A percentile compares a stretch with the other conserved stretches of the same genome.
Evolutionary conservation across 2,113 vertebrate genomes (phyloP).

Genomic region (Atractosteus spatula): DNA sequence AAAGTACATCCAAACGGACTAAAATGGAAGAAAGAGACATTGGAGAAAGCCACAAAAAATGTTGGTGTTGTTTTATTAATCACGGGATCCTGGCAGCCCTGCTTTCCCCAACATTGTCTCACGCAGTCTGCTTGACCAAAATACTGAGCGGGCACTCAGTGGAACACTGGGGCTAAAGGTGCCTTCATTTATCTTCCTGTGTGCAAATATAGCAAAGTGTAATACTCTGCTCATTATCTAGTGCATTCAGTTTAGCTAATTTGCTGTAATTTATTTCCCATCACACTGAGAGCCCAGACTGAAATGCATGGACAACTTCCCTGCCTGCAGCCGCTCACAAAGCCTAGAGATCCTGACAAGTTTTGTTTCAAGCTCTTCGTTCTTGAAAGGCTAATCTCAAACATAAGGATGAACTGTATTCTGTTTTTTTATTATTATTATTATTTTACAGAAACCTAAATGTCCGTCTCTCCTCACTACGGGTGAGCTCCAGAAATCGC

Average conservation of each 20-base stretch:
- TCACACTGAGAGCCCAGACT: constrained; percentile 15
- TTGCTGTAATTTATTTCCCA: constrained; percentile 46
- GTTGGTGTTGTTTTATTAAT: no score
- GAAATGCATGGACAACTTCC: constrained; percentile 6
- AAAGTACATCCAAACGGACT: no score
- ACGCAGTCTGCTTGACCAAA: constrained; percentile 37
- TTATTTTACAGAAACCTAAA: no score
- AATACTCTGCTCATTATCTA: constrained; percentile 48
- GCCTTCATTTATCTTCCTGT: constrained; percentile 32
- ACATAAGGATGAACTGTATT: constrained; percentile 24
- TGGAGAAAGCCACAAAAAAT: no score
- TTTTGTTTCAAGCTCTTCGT: constrained; percentile 1
- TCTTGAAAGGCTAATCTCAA: constrained; percentile 25
- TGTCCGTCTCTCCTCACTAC: not conserved
- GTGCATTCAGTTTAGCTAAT: constrained; percentile 46
- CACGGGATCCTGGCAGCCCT: no score
- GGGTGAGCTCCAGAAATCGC: not conserved
- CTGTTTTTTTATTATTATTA: no score
- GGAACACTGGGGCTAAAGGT: constrained; percentile 34
- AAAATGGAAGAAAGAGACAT: no score
- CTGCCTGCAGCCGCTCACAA: not conserved
- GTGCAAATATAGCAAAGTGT: constrained; percentile 43
- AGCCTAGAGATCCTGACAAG: no score
- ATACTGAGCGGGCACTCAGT: constrained; percentile 35
- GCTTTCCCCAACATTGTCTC: no score